phyloP scores from a whole-genome alignment of 1,140 invertebrate genomes.

The Dicyema japonicum region DNA sequence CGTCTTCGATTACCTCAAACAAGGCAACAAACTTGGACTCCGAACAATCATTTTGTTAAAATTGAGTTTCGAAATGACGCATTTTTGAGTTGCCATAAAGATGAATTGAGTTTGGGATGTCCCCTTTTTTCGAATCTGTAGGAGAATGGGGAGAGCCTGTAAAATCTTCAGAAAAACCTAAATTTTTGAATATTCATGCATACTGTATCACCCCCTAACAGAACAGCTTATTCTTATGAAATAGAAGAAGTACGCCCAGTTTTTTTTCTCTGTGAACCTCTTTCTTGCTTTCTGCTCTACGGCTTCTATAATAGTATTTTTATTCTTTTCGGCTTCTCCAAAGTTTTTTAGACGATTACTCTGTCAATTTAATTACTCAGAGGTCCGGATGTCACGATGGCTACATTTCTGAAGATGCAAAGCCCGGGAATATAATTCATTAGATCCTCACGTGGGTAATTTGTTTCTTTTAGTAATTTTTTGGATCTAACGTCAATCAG shows the following conservation, averaged over 20 bases:
- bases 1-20: constrained; percentile 11
- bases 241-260: constrained; percentile 21
- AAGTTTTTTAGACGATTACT: no score
- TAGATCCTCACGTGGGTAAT: constrained; percentile 12
- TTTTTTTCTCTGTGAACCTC: constrained; percentile 24
- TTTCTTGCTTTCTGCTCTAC: constrained; percentile 19
- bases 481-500: constrained; percentile 23
- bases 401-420: no score
- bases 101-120: constrained; percentile 8
- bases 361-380: no score
- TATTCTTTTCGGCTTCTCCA: no score
- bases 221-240: constrained; percentile 21
- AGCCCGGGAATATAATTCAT: no score
- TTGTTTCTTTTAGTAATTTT: constrained; percentile 20
- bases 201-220: constrained; percentile 23
- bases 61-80: constrained; percentile 24
- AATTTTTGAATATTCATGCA: no score
- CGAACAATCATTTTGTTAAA: constrained; percentile 16
- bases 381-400: no score
- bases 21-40: constrained; percentile 13
- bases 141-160: no score
- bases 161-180: no score
- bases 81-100: constrained; percentile 11
- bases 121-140: no score
- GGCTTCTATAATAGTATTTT: constrained; percentile 22